These are phyloP conservation scores for Campoletis sonorensis DNA, from an alignment of 1,140 invertebrate species.

Conservation along the genomic window DNA sequence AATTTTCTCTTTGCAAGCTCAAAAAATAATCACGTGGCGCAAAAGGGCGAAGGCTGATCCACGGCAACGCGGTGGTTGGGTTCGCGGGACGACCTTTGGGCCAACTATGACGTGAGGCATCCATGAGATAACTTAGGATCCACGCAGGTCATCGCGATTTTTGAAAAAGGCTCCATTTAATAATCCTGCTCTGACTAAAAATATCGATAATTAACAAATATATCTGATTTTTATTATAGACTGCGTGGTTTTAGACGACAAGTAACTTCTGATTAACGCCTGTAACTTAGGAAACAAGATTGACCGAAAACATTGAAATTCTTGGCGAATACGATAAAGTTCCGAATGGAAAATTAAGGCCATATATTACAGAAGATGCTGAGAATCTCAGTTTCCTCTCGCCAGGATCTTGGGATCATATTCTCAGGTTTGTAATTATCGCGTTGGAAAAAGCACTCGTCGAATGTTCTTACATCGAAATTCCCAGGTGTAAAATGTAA, in stretches of 20 bases:
- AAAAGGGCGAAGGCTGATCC: slow-evolving; percentile 28
- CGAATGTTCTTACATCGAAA: background rate
- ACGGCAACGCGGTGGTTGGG: background rate
- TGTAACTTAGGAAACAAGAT: no score
- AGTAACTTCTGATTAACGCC: no score
- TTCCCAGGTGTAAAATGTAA: background rate
- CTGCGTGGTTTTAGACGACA: no score
- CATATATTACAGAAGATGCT: background rate
- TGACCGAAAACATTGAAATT: no score
- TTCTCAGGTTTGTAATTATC: slow-evolving; percentile 4
- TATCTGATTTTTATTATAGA: no score
- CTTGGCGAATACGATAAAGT: no score
- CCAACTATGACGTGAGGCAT: background rate
- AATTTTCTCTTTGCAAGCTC: slow-evolving; percentile 51
- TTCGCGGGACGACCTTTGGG: background rate
- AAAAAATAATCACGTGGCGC: slow-evolving; percentile 42
- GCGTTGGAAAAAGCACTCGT: background rate
- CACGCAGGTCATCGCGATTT: background rate
- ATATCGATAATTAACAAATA: no score
- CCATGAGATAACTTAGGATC: background rate
- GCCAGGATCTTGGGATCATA: background rate
- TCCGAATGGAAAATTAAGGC: no score
- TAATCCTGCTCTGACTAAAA: background rate
- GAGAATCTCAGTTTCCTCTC: background rate
- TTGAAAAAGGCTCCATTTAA: background rate